Base-by-base conservation (phyloP, 1,140 invertebrate species). In the Stegodyphus dumicola region DNA sequence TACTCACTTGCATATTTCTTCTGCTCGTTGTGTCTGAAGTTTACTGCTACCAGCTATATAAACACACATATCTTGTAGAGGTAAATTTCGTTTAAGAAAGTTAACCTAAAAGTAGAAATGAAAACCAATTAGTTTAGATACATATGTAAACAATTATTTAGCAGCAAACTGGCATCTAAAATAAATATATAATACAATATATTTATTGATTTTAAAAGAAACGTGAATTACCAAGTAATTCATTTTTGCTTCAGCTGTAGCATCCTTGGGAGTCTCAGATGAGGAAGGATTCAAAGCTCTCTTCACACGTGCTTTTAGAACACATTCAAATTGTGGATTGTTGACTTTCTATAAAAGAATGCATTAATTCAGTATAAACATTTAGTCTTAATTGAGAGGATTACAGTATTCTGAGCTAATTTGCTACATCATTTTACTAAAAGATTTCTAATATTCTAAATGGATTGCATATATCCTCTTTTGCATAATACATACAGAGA, bases 21-120 rank as follows among this genome's bases (percentile, higher is more conserved):
- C 69, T n/a, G 88, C 73, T 76, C 88, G 74, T 11, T 60, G 78
- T 53, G 79, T 67, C 60, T 73, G 67, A 15, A 88, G 18, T 49
- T 87, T 87, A 56, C 88, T 88, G 51, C 88, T 88, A 6, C 90
- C 90, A 54, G 89, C 71, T n/a, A 90, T 88, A 87, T 90, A 91
- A 1, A 91, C 88, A 88, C 89, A 90, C 5, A 87, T 69, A 49
- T 89, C 88, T 65, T 86, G 87, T 48, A 84, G 64, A 7, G 90
- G 83, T 18, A 87, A 48, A 56, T 87, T 87, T 70, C 87, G 88
- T 56, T 88, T 88, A 18, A 90, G 66, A 79, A 89, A 88, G 13
- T 87, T 88, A 11, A 90, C 88, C 89, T 90, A 78, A 56, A 79
- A 77, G 51, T 7, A 67, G 18, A 86, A 49, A 67, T 76, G 11